phyloP scores from a whole-genome alignment of 2,888 invertebrate species.

The Ichneumoninae sp. region DNA sequence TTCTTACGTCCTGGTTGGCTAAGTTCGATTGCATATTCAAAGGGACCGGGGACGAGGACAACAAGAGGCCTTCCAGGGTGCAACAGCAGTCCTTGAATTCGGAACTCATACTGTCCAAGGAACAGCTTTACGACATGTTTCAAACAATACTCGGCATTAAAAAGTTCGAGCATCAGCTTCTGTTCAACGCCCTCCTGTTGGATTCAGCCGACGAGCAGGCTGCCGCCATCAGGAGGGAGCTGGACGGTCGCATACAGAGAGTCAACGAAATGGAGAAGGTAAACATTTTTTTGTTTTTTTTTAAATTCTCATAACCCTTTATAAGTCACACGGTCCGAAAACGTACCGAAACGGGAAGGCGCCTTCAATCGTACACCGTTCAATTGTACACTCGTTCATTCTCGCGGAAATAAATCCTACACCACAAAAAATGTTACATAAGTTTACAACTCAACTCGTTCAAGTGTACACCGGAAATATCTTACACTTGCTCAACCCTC shows the following conservation, averaged over 20 bases:
- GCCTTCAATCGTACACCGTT: too few relatives aligned
- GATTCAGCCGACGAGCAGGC: constrained; percentile 99
- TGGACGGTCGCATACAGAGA: constrained; percentile 98
- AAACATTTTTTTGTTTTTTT: constrained; percentile 61
- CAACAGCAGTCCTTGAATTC: constrained; percentile 96
- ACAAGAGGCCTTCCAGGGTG: constrained; percentile 93
- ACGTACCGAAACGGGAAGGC: too few relatives aligned
- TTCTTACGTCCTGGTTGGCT: constrained; percentile 99
- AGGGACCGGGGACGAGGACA: constrained; percentile 94
- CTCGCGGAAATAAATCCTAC: too few relatives aligned
- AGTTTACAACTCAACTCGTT: too few relatives aligned
- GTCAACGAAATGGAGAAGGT: constrained; percentile 99
- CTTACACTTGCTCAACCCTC: too few relatives aligned
- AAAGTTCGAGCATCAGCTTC: constrained; percentile 99
- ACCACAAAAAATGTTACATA: too few relatives aligned
- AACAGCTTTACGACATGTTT: constrained; percentile 99
- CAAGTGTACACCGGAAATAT: too few relatives aligned
- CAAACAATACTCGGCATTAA: constrained; percentile 99
- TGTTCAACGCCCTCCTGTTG: constrained; percentile 99
- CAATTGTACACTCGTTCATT: too few relatives aligned
- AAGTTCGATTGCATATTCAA: constrained; percentile 99
- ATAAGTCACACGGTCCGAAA: too few relatives aligned
- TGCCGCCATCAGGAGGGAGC: constrained; percentile 98
- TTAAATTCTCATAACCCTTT: neutral
- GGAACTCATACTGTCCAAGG: constrained; percentile 98